Evolutionary conservation across 2,113 vertebrate genomes (phyloP).

Genomic region (Onychostoma macrolepis): DNA sequence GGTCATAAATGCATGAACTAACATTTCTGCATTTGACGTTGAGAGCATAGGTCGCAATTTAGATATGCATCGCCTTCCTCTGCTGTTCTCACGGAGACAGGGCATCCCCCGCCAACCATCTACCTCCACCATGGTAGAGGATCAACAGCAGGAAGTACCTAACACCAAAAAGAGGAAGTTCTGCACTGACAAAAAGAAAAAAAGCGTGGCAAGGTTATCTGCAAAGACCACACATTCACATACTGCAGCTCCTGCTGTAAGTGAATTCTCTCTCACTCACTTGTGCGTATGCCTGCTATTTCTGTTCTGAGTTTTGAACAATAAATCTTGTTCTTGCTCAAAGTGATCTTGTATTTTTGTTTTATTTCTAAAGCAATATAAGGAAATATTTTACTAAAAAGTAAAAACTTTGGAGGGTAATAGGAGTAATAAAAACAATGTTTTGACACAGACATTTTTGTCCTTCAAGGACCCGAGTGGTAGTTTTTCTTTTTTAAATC

Average conservation of each 20-base stretch:
- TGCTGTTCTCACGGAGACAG: neutral
- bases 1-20: no score
- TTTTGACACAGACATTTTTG: no score
- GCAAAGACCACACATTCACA: neutral
- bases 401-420: no score
- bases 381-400: no score
- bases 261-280: neutral
- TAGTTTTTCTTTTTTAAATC: no score
- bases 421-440: no score
- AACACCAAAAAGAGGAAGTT: neutral
- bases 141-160: neutral
- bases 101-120: neutral
- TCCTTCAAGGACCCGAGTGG: no score
- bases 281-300: no score
- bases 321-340: neutral
- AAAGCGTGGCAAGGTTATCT: neutral
- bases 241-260: neutral
- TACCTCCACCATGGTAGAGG: neutral
- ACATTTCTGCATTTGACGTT: no score
- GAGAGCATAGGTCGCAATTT: no score
- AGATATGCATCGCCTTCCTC: no score
- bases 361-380: neutral
- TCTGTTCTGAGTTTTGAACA: neutral
- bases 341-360: neutral
- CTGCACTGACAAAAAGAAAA: neutral